These are phyloP conservation scores for Callaeas wilsoni DNA, from an alignment of 2,113 vertebrate species.

Conservation along the genomic window DNA sequence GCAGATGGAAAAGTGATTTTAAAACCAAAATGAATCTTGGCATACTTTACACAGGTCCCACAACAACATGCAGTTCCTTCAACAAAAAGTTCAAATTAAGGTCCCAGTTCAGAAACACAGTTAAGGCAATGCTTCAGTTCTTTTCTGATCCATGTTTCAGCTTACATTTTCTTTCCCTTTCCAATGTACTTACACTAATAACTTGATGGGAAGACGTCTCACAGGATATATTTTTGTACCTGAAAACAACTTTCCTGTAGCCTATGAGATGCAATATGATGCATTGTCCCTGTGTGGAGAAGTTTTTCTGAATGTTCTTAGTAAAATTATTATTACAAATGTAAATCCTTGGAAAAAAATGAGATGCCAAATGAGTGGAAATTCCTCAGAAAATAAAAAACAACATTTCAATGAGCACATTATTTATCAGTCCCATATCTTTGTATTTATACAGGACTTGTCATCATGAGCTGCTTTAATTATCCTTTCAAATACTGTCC, in stretches of 20 bases:
- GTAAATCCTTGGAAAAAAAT: neutral
- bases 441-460: neutral
- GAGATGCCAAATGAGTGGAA: neutral
- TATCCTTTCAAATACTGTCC: neutral
- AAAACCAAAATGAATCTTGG: neutral
- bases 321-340: neutral
- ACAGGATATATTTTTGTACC: neutral
- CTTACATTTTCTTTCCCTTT: neutral
- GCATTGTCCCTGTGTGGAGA: neutral
- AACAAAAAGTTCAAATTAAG: neutral
- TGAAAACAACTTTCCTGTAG: neutral
- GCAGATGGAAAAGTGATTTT: neutral
- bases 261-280: neutral
- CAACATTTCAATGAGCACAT: neutral
- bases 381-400: neutral
- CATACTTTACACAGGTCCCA: neutral
- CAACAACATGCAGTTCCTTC: neutral
- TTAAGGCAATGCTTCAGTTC: neutral
- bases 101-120: neutral
- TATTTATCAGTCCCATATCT: neutral
- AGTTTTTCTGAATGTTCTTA: neutral
- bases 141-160: neutral
- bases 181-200: neutral
- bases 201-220: neutral
- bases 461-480: neutral